Conservation (phyloP, 2,113 vertebrate genomes). For the Cariama cristata region DNA sequence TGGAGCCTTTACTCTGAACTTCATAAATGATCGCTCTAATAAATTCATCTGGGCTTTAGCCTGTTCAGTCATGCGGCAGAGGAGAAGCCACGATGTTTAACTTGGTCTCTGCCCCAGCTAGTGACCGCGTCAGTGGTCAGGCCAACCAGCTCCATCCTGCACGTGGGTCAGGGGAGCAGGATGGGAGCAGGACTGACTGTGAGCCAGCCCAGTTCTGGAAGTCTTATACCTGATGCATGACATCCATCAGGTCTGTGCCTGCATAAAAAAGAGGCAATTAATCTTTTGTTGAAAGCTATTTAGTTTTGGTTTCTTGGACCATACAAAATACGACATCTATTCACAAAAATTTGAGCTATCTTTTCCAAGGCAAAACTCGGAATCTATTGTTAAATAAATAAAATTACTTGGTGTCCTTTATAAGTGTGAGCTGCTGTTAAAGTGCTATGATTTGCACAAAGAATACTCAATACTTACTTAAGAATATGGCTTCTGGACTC, state of each 20-base stretch:
- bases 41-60: not conserved
- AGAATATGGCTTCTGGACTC: not conserved
- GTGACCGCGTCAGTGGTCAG: not conserved
- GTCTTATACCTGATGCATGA: not conserved
- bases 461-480: not conserved
- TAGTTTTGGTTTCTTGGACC: not conserved
- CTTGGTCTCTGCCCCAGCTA: not conserved
- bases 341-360: not conserved
- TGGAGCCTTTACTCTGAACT: not conserved
- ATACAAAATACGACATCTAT: not conserved
- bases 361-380: not conserved
- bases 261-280: not conserved
- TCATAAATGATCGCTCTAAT: not conserved
- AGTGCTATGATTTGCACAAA: not conserved
- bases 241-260: not conserved
- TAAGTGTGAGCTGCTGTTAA: not conserved
- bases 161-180: accelerated
- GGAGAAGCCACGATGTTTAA: not conserved
- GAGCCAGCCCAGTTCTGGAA: not conserved
- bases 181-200: not conserved
- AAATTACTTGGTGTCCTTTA: not conserved
- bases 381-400: not conserved
- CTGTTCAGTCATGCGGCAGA: not conserved
- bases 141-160: not conserved
- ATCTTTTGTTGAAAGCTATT: not conserved